Conservation (phyloP, 2,797 vertebrate genomes). For the Eulemur mongoz region DNA sequence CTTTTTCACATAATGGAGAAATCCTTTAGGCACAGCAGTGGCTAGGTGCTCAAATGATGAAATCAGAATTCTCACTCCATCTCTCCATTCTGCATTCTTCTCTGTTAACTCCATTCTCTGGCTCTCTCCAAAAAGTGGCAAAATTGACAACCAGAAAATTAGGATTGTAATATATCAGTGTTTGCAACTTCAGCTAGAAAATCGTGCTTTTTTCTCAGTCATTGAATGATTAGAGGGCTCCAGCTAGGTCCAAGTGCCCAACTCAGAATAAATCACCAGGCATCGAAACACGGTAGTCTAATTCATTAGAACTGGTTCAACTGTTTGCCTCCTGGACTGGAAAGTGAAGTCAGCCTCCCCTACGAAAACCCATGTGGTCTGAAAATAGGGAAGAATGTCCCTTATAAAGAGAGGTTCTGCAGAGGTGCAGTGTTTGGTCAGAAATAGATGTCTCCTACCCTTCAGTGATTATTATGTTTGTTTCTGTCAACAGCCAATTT, state of each 20-base stretch:
- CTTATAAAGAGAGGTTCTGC: not conserved
- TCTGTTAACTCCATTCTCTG: not conserved
- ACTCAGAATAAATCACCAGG: not conserved
- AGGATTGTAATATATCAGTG: not conserved
- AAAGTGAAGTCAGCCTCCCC: not conserved
- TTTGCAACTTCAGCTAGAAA: constrained; percentile 8
- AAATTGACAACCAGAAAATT: not conserved
- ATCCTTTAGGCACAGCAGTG: not conserved
- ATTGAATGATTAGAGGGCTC: not conserved
- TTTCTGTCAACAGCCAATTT: not conserved
- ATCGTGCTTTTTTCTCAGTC: not conserved
- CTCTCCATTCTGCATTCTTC: not conserved
- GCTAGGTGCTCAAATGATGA: not conserved
- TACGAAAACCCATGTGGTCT: not conserved
- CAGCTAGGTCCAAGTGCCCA: not conserved
- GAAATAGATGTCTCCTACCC: not conserved
- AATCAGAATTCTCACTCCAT: not conserved
- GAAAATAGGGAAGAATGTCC: not conserved
- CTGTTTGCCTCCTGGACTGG: not conserved
- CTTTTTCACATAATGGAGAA: not conserved
- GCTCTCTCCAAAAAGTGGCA: not conserved
- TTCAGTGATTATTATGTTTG: not conserved
- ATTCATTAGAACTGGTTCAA: not conserved
- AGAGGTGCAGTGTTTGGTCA: not conserved
- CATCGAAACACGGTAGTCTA: not conserved